phyloP scores from a whole-genome alignment of 2,113 vertebrate species.

The Neogale vison region DNA sequence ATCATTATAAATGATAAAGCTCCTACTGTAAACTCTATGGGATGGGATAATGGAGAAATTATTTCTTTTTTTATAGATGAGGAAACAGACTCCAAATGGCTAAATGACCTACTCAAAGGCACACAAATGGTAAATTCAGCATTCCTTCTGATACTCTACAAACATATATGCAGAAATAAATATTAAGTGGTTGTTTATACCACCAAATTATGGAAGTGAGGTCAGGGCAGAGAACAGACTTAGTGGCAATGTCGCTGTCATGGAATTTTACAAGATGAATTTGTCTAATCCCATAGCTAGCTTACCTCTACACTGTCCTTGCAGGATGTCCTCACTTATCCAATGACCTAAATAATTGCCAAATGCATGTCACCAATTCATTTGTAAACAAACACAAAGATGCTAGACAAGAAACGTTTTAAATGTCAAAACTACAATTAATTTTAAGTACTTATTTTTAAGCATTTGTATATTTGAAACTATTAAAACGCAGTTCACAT shows the following conservation, averaged over 20 bases:
- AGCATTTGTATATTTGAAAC: background rate
- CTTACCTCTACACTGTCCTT: background rate
- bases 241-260: fast-evolving
- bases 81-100: background rate
- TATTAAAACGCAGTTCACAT: background rate
- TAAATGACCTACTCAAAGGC: background rate
- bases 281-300: background rate
- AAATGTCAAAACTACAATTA: background rate
- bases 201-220: background rate
- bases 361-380: background rate
- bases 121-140: background rate
- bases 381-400: background rate
- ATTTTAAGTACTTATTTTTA: background rate
- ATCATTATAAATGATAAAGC: background rate
- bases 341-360: background rate
- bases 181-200: background rate
- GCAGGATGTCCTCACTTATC: background rate
- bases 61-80: background rate
- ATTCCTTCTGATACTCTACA: background rate
- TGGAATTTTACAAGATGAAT: background rate
- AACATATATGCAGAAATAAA: background rate
- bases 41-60: background rate
- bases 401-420: background rate
- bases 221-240: background rate
- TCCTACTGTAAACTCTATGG: background rate